These are phyloP conservation scores for Choloepus didactylus DNA, from an alignment of 2,797 vertebrate genomes.

Conservation along the genomic window DNA sequence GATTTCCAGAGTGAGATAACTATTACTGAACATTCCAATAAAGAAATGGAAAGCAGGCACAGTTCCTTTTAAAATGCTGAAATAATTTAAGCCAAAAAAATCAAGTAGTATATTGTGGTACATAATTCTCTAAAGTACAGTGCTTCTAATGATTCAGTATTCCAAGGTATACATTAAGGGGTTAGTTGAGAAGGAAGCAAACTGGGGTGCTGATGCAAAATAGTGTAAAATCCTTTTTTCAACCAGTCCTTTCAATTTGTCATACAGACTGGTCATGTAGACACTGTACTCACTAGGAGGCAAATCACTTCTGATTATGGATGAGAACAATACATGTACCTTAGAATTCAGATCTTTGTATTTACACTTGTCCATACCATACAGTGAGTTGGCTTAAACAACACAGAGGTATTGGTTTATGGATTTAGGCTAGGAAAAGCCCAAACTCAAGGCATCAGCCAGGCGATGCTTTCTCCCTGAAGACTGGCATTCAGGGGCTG, in stretches of 20 bases:
- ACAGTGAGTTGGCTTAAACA: too few species aligned
- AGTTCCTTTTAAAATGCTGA: conserved; percentile 59
- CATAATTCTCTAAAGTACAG: not conserved
- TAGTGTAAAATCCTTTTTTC: not conserved
- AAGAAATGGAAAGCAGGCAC: not conserved
- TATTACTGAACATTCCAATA: not conserved
- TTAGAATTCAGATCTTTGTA: not conserved
- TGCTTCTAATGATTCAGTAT: conserved; percentile 52
- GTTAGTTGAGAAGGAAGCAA: not conserved
- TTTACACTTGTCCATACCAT: not conserved
- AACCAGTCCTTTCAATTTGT: not conserved
- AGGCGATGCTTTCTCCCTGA: too few species aligned
- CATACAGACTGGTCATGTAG: not conserved
- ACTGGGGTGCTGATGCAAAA: not conserved
- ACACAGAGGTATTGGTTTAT: too few species aligned
- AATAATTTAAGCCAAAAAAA: conserved; percentile 41
- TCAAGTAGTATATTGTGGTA: not conserved
- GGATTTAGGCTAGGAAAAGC: too few species aligned
- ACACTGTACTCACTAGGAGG: not conserved
- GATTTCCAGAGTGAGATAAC: conserved; percentile 24
- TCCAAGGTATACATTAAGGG: conserved; percentile 4
- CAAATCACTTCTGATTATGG: not conserved
- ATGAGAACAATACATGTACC: not conserved
- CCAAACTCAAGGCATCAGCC: too few species aligned
- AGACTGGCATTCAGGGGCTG: too few species aligned